Evolutionary conservation across 2,113 vertebrate genomes (phyloP).

Genomic region (Anser brachyrhynchus): DNA sequence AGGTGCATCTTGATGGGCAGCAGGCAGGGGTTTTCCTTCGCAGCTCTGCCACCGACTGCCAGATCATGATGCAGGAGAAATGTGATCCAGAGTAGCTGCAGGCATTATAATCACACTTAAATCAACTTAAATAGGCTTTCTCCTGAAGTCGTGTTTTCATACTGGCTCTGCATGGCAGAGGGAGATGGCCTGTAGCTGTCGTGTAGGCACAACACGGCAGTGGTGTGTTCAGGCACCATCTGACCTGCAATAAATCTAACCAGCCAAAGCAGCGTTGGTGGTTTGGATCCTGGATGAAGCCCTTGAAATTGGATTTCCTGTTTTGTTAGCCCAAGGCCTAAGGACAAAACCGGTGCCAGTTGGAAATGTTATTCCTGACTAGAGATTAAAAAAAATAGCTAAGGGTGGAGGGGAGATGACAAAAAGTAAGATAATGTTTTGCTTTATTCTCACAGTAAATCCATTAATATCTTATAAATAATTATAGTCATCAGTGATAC

Average conservation of each 20-base stretch:
- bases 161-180: background rate
- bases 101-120: background rate
- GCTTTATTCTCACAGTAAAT: background rate
- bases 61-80: background rate
- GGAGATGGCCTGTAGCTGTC: background rate
- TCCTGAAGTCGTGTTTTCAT: background rate
- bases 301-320: background rate
- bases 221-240: background rate
- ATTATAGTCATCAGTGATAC: background rate
- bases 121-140: background rate
- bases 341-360: background rate
- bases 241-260: background rate
- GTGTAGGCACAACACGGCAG: background rate
- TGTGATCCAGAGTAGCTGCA: background rate
- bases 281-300: background rate
- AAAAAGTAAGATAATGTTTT: background rate
- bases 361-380: background rate
- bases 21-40: background rate
- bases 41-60: background rate
- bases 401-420: background rate
- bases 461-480: background rate
- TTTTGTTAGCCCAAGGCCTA: background rate
- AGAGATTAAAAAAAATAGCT: background rate
- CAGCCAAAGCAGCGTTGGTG: background rate
- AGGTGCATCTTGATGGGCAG: accelerated